Conservation (phyloP, 2,113 vertebrate genomes). For the Sterrhoptilus dennistouni region DNA sequence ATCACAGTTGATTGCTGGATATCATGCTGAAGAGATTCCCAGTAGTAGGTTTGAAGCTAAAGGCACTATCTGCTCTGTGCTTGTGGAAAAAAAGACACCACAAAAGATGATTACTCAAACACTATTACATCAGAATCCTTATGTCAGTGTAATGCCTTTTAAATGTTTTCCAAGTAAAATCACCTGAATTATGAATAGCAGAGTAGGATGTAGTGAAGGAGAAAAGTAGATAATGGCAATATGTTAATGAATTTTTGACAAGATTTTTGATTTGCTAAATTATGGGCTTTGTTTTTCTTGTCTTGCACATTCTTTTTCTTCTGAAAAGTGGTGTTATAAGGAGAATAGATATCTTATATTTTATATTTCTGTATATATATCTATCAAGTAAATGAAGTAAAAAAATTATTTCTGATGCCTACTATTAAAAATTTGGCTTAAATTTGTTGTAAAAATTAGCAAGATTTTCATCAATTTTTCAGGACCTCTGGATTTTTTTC, state of each 20-base stretch:
- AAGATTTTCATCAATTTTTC: not conserved
- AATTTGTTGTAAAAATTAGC: not conserved
- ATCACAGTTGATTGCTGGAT: not conserved
- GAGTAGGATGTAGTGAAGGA: not conserved
- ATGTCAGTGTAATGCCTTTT: not conserved
- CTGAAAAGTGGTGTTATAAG: not conserved
- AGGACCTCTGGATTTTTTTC: not conserved
- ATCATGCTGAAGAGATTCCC: not conserved
- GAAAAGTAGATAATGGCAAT: not conserved
- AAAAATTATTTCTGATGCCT: not conserved
- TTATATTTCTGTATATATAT: not conserved
- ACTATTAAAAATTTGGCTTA: not conserved
- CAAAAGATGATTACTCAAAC: not conserved
- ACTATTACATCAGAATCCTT: not conserved
- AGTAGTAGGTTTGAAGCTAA: not conserved
- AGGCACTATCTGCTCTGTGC: not conserved
- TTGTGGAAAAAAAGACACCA: not conserved
- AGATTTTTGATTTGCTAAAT: not conserved
- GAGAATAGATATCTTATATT: not conserved
- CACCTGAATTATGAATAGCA: not conserved
- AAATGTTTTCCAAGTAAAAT: not conserved
- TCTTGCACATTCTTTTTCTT: not conserved
- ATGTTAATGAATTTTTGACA: not conserved
- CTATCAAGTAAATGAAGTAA: not conserved
- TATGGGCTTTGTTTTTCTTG: not conserved